Conservation (phyloP, 23 tunicate species). For the Aplidium turbinatum region DNA sequence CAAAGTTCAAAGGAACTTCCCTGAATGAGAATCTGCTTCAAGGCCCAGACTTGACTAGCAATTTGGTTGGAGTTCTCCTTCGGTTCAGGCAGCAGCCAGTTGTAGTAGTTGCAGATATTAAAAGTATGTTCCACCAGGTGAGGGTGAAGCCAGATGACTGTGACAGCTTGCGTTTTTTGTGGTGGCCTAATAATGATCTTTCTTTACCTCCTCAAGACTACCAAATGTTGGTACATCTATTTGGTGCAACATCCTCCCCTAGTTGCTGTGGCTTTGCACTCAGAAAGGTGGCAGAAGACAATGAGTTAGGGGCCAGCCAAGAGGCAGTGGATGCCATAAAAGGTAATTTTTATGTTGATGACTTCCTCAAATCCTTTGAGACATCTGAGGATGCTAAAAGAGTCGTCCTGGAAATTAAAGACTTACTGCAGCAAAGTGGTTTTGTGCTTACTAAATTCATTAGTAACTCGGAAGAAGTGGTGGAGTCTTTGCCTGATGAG, state of each 20-base stretch:
- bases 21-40: no score
- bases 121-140: conserved; percentile 30
- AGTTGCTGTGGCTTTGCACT: conserved; percentile 30
- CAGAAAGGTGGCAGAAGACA: conserved; percentile 17
- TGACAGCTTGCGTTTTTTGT: conserved; percentile 22
- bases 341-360: conserved; percentile 21
- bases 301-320: background rate
- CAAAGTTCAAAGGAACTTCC: no score
- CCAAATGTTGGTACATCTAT: conserved; percentile 28
- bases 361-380: conserved; percentile 3
- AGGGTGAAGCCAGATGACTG: conserved; percentile 21
- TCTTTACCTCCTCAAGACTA: background rate
- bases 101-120: no score
- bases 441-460: conserved; percentile 18
- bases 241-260: conserved; percentile 48
- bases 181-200: conserved; percentile 41
- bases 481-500: background rate
- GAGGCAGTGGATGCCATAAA: background rate
- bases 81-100: no score
- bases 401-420: conserved; percentile 1
- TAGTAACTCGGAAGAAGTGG: conserved; percentile 3
- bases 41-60: no score
- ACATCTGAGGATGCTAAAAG: background rate
- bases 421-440: background rate
- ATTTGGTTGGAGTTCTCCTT: no score